phyloP scores from a whole-genome alignment of 2,888 invertebrate genomes.

The Alloscopus bannaensis region DNA sequence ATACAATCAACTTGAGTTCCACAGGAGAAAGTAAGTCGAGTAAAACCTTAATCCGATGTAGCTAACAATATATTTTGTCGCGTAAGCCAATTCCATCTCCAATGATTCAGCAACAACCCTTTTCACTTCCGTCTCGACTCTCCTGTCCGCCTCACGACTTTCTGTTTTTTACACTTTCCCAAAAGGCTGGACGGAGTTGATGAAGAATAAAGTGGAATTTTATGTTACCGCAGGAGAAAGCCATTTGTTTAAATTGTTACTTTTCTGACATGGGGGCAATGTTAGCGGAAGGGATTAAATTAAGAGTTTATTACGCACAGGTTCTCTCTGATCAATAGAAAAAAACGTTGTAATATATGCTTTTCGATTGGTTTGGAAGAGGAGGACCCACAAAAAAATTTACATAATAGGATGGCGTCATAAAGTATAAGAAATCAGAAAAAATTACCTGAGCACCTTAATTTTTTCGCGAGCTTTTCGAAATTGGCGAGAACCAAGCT shows the following conservation, averaged over 20 bases:
- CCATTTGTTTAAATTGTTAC: slow-evolving; percentile 63
- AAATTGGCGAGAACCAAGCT: background rate
- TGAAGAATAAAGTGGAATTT: slow-evolving; percentile 52
- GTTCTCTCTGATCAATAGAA: background rate
- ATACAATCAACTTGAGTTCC: too few relatives aligned
- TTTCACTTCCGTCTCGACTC: slow-evolving; percentile 56
- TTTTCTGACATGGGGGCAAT: slow-evolving; percentile 57
- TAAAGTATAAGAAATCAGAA: background rate
- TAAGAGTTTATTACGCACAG: slow-evolving; percentile 58
- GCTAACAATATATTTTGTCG: slow-evolving; percentile 37
- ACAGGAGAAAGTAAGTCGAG: background rate
- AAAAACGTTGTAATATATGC: background rate
- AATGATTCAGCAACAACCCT: slow-evolving; percentile 38
- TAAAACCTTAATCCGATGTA: slow-evolving; percentile 3
- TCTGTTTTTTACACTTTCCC: slow-evolving; percentile 37
- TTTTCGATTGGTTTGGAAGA: too few relatives aligned
- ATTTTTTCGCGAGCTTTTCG: too few relatives aligned
- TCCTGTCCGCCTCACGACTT: slow-evolving; percentile 26
- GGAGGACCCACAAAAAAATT: background rate
- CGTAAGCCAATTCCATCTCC: slow-evolving; percentile 51
- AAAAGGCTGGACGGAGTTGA: slow-evolving; percentile 11
- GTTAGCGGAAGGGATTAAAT: slow-evolving; percentile 64
- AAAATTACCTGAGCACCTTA: too few relatives aligned
- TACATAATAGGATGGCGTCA: background rate
- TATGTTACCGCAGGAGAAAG: slow-evolving; percentile 53